A percentile compares a stretch with the other conserved stretches of the same genome.
Conservation (phyloP, 2,888 invertebrate genomes). For the Caenorhabditis afra region DNA sequence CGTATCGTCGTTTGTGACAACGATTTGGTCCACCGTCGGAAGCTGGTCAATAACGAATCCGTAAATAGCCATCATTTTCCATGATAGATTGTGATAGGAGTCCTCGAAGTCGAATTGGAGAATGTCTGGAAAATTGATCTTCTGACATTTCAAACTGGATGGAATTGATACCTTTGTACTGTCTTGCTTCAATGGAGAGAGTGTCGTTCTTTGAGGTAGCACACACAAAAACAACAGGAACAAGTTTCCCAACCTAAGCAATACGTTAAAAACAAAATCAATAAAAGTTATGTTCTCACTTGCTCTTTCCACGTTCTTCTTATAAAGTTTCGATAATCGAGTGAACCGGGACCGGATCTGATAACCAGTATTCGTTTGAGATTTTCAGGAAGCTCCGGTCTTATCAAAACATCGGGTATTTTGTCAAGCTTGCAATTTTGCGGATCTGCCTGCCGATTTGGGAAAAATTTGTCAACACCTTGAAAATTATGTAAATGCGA, state of each 20-base stretch:
- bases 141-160: background rate
- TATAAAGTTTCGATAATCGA: conserved; percentile 74
- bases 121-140: conserved; percentile 68
- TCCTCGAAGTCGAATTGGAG: conserved; percentile 79
- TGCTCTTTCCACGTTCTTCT: conserved; percentile 76
- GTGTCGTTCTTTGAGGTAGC: conserved; percentile 62
- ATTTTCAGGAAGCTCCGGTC: conserved; percentile 57
- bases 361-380: conserved; percentile 68
- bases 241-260: conserved; percentile 61
- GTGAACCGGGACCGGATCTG: conserved; percentile 71
- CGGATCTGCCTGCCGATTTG: conserved; percentile 46
- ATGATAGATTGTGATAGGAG: conserved; percentile 77
- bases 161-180: conserved; percentile 52
- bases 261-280: background rate
- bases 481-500: too few species aligned
- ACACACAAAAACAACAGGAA: conserved; percentile 69
- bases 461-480: conserved; percentile 61
- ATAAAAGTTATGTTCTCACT: conserved; percentile 10
- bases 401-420: conserved; percentile 61
- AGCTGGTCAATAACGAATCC: conserved; percentile 71
- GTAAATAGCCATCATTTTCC: conserved; percentile 80
- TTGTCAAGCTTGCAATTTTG: conserved; percentile 61
- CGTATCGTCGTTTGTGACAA: conserved; percentile 77
- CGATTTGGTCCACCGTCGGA: conserved; percentile 67
- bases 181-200: conserved; percentile 59